phyloP scores from a whole-genome alignment of 1,140 invertebrate species.

The Temnothorax longispinosus region DNA sequence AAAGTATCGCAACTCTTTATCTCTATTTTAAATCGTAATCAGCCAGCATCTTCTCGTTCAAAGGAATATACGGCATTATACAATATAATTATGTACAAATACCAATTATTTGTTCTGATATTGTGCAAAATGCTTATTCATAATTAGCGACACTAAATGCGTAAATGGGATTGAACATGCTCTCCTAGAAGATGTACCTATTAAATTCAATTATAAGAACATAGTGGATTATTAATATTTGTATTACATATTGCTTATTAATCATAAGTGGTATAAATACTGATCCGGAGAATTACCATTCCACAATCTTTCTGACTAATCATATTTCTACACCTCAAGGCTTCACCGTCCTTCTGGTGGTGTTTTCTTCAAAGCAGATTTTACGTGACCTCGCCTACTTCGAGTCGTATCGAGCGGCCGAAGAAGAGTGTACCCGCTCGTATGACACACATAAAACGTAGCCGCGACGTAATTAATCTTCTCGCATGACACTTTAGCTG shows the following conservation, averaged over 20 bases:
- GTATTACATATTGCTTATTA: background rate
- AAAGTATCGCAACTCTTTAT: constrained; percentile 34
- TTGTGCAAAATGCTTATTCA: background rate
- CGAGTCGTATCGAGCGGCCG: constrained; percentile 58
- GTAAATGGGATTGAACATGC: background rate
- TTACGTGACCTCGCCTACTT: constrained; percentile 43
- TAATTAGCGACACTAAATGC: background rate
- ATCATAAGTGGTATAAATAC: background rate
- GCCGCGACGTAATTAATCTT: constrained; percentile 80
- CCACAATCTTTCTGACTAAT: background rate
- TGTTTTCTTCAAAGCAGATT: constrained; percentile 31
- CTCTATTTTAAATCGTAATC: background rate
- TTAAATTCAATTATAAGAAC: background rate
- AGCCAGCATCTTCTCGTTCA: background rate
- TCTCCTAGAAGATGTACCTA: too few relatives aligned
- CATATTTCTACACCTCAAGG: background rate
- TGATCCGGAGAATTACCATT: background rate
- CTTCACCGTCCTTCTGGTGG: background rate
- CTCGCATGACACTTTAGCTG: constrained; percentile 79
- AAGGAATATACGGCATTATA: background rate
- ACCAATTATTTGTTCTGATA: background rate
- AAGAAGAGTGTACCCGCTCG: constrained; percentile 64
- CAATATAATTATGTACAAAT: background rate
- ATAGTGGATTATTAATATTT: constrained; percentile 3
- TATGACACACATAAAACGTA: constrained; percentile 73